Base-by-base conservation (phyloP, 2,888 invertebrate species). In the Dryocosmus kuriphilus region DNA sequence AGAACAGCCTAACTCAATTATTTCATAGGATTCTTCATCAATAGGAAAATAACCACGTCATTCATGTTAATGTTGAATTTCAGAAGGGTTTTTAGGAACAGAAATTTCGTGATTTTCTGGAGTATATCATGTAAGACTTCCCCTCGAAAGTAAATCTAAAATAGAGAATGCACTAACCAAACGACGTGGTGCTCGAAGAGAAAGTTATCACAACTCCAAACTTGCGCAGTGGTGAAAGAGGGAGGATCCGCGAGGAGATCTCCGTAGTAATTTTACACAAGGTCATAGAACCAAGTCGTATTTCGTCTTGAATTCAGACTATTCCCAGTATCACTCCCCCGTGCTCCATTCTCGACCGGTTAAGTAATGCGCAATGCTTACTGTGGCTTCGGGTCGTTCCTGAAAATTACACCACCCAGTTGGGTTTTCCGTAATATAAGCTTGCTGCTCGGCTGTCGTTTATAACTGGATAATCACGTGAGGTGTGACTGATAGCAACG, bases 301-400 rank as follows among this genome's bases (percentile, higher is more conserved):
- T 83, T 83, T 83, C 82, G 81, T 82, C 76, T 81, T 84, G 85
- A 85, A 85, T 85, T 83, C 82, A 81, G 81, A 79, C 82, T 84
- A 85, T 65, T 65, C 65, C 16, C 24, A 65, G 65, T 65, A 65
- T 82, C 84, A 84, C 84, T 85, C 83, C 84, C 84, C 81, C 80
- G 81, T 83, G 82, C 80, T 82, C 83, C 82, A 85, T 86, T 86
- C 80, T 80, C 65, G 84, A 85, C 84, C 86, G 82, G 83, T 85
- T 85, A 85, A 87, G 87, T 87, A 86, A 87, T 87, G 86, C 83
- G 83, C 84, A 84, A 85, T 81, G 85, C 85, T 86, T 85, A 80
- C 81, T 83, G 86, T 83, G 84, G 85, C 84, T 85, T 83, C 81
- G 80, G 80, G 85, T 85, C 85, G 84, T 83, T 84, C 75, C 79